Percentiles rank a stretch among this genome's conserved stretches.
These are phyloP conservation scores for Solenodon paradoxus DNA, from an alignment of 2,113 vertebrate genomes.

Conservation along the genomic window DNA sequence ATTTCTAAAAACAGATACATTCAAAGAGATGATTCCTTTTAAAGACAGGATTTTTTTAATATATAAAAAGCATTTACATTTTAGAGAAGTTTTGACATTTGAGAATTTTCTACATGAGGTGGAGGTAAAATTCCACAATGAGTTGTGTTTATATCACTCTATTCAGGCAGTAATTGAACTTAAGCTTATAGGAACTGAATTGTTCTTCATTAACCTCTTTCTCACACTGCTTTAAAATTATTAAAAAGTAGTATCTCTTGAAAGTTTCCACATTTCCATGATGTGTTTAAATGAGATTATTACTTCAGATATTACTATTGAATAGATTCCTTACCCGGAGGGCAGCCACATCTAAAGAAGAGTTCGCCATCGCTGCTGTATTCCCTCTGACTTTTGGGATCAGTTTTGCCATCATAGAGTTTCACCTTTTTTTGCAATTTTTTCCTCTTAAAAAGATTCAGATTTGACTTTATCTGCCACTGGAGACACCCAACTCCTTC, in stretches of 20 bases:
- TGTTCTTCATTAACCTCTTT: not conserved
- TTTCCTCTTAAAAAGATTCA: not conserved
- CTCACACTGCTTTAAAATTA: not conserved
- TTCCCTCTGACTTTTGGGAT: not conserved
- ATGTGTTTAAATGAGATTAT: not conserved
- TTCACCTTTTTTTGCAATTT: not conserved
- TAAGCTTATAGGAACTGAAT: not conserved
- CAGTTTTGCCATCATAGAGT: not conserved
- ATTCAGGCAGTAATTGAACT: not conserved
- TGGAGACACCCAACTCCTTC: not conserved
- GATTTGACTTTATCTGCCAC: not conserved
- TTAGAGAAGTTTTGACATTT: not conserved
- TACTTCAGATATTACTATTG: not conserved
- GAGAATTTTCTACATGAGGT: not conserved
- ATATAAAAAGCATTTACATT: not conserved
- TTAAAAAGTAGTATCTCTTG: not conserved
- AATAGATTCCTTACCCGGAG: not conserved
- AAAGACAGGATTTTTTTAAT: not conserved
- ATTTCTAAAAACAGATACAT: not conserved
- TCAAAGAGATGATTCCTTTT: not conserved
- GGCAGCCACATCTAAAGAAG: not conserved
- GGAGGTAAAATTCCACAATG: not conserved
- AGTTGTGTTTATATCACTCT: not conserved
- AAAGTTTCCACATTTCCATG: not conserved
- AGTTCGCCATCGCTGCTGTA: too few species aligned